Percentiles rank a stretch among this genome's conserved stretches.
Conservation (phyloP, 1,140 invertebrate species). For the Dermatophagoides farinae region DNA sequence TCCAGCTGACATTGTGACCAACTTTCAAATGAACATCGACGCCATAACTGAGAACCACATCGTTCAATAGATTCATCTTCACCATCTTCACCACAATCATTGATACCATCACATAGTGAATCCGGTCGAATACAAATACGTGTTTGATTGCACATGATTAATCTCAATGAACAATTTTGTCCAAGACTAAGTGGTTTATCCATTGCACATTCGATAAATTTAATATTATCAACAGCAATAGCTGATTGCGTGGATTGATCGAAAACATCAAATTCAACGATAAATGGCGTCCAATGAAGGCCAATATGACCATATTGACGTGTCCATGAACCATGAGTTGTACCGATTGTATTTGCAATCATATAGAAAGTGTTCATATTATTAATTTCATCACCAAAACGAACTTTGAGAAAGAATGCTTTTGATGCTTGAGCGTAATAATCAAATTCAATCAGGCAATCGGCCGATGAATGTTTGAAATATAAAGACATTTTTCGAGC, state of each 20-base stretch:
- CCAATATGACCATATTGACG: conserved; percentile 14
- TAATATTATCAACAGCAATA: conserved; percentile 27
- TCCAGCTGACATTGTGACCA: background rate
- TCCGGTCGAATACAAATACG: conserved; percentile 12
- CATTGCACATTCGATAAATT: conserved; percentile 21
- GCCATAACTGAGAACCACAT: background rate
- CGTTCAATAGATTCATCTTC: background rate
- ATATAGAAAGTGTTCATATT: background rate
- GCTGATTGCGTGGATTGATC: conserved; percentile 11
- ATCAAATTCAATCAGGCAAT: conserved; percentile 16
- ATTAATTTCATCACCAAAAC: conserved; percentile 10
- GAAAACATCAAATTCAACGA: conserved; percentile 4
- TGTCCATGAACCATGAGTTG: conserved; percentile 12
- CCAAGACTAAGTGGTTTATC: conserved; percentile 8
- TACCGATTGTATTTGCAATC: background rate
- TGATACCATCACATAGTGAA: conserved; percentile 47
- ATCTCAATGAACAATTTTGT: conserved; percentile 10
- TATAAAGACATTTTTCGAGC: background rate
- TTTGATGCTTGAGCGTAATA: background rate
- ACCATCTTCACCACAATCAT: conserved; percentile 42
- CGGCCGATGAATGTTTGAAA: conserved; percentile 13
- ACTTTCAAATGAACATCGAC: background rate
- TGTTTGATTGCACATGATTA: conserved; percentile 14
- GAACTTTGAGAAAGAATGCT: background rate
- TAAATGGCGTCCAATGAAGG: conserved; percentile 7